Evolutionary conservation across 2,888 invertebrate species (phyloP), one percentile per base, ranked within the genome.

Genomic region (Pseudococcus longispinus): DNA sequence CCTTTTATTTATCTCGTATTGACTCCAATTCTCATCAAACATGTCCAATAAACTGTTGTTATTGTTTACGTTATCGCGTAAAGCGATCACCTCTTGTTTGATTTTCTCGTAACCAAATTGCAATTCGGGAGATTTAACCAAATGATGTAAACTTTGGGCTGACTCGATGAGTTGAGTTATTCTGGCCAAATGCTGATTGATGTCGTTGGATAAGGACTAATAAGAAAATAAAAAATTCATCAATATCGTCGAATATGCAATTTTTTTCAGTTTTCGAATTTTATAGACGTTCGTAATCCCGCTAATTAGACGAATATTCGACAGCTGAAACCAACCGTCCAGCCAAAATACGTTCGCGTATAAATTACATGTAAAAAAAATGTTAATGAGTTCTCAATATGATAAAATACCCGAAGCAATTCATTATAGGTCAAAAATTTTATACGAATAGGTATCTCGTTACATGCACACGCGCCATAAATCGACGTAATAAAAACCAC

Each of bases 161-260:
- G 95, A 37, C 15, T 84, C 87, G 23, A 46, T 93, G 0, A 96
- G 92, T 89, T 96, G 94, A 44, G 94, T 91, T 90, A 96, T 92
- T 90, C 95, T 94, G 0, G 95, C 94, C 88, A 96, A 94, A 90
- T 96, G 96, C 89, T 95, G 94, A 0, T 94, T 94, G 74, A 96
- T 93, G 90, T 97, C 96, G 23, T 94, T 92, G 88, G 94, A 94
- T 42, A 96, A 91, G 0, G 96, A 94, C 91, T 96, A 89, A 65
- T 89, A 88, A 87, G 20, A 85, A 88, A 60, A 87, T 83, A 55
- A 86, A 37, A 23, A 44, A 65, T 32, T 37, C 23, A 85, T 74
- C n/a, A 70, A 26, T 44, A 46, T 70, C 29, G 6, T 29, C 29
- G 13, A 70, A 29, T 70, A 29, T 18, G 32, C 9, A 70, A 18